A percentile compares a stretch with the other conserved stretches of the same genome.
Evolutionary conservation across 2,113 vertebrate genomes (phyloP).

Genomic region (Neolamprologus cancellatus): DNA sequence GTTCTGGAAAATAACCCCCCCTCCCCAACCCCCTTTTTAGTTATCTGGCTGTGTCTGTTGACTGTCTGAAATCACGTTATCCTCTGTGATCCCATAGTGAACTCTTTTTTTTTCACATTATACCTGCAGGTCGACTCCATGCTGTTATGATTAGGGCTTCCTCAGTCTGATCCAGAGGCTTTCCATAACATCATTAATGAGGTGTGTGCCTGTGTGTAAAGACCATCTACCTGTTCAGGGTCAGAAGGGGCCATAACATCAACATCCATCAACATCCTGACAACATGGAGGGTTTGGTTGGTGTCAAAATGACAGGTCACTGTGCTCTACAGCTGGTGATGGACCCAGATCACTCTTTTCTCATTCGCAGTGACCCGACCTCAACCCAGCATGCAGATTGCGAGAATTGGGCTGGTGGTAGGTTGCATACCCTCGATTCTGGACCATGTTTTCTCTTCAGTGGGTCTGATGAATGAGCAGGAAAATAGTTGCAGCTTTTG

Average conservation of each 20-base stretch:
- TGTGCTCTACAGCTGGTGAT: conserved; percentile 14
- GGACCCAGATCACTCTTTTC: conserved; percentile 11
- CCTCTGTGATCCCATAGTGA: neutral
- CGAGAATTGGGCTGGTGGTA: neutral
- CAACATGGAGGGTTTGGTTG: neutral
- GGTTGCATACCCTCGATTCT: neutral
- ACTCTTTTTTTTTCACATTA: neutral
- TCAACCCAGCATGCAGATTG: neutral
- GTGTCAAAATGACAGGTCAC: conserved; percentile 22
- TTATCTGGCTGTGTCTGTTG: neutral
- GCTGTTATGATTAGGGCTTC: conserved; percentile 54
- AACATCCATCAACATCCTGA: conserved; percentile 41
- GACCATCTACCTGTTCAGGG: conserved; percentile 36
- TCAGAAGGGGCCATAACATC: conserved; percentile 7
- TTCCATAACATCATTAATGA: conserved; percentile 50
- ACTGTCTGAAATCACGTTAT: neutral
- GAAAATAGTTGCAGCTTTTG: neutral
- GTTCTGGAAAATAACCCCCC: neutral
- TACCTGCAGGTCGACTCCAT: neutral
- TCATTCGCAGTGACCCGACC: neutral
- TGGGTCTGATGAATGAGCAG: neutral
- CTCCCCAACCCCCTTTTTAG: neutral
- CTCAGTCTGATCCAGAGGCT: conserved; percentile 20
- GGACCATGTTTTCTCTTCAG: conserved; percentile 27
- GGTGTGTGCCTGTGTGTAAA: neutral